Evolutionary conservation across 1,140 invertebrate genomes (phyloP).

Genomic region (Drepana arcuata): DNA sequence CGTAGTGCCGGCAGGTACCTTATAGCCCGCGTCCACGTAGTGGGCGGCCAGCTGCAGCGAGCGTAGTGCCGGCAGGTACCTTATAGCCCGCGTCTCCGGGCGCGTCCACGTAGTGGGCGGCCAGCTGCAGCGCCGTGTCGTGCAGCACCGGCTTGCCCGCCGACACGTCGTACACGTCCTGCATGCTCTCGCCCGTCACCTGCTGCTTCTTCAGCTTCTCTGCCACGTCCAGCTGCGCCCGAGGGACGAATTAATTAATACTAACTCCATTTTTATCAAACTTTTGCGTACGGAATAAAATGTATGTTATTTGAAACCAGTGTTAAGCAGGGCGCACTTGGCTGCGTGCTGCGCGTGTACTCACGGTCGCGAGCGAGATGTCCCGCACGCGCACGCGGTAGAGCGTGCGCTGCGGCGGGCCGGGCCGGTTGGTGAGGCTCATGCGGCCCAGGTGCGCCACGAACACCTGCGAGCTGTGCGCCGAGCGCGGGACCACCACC

Average conservation of each 20-base stretch:
- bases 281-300: too few relatives aligned
- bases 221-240: conserved; percentile 38
- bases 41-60: too few relatives aligned
- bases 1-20: conserved; percentile 2
- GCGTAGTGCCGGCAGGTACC: too few relatives aligned
- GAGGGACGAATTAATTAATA: too few relatives aligned
- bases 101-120: conserved; percentile 66
- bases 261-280: too few relatives aligned
- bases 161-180: conserved; percentile 79
- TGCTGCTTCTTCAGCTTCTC: conserved; percentile 26
- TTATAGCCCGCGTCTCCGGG: too few relatives aligned
- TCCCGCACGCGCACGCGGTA: conserved; percentile 82
- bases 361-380: conserved; percentile 86
- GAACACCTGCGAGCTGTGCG: conserved; percentile 86
- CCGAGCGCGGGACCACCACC: conserved; percentile 85
- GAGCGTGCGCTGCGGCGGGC: conserved; percentile 50
- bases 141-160: conserved; percentile 82
- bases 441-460: conserved; percentile 96
- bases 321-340: too few relatives aligned
- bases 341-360: conserved; percentile 8
- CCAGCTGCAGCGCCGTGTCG: conserved; percentile 85
- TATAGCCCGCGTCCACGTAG: conserved; percentile 4
- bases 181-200: conserved; percentile 47
- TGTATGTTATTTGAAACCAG: too few relatives aligned
- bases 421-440: conserved; percentile 73